phyloP scores from a whole-genome alignment of 2,113 vertebrate genomes.

The Sphyrna mokarran region DNA sequence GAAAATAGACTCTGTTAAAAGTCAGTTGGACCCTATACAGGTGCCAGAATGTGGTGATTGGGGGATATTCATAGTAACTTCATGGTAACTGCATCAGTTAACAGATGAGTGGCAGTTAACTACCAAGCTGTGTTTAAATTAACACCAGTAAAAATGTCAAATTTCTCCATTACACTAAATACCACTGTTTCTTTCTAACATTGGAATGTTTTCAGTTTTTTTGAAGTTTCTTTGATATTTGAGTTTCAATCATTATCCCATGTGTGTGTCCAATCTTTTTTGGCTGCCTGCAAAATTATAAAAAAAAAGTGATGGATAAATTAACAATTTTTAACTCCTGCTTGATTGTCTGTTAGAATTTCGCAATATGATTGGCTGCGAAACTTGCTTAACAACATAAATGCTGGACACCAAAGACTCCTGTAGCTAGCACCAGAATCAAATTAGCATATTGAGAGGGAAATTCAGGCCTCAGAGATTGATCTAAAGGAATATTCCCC shows the following conservation, averaged over 20 bases:
- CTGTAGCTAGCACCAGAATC: neutral
- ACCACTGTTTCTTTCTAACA: neutral
- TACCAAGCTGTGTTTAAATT: no score
- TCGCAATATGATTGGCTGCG: neutral
- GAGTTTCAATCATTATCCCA: neutral
- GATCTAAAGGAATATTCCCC: no score
- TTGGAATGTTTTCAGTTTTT: neutral
- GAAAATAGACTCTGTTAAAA: no score
- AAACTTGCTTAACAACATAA: no score
- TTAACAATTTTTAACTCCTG: neutral
- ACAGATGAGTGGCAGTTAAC: no score
- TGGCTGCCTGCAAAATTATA: neutral
- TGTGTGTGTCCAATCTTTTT: neutral
- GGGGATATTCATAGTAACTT: no score
- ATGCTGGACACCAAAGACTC: neutral
- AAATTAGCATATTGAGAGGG: neutral
- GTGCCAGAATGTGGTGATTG: no score
- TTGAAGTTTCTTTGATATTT: neutral
- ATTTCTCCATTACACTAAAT: neutral
- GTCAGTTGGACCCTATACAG: no score
- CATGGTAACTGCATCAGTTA: no score
- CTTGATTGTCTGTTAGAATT: neutral
- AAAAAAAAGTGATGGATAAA: neutral
- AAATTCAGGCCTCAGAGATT: neutral
- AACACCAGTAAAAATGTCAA: neutral